A percentile compares a stretch with the other conserved stretches of the same genome.
phyloP scores from a whole-genome alignment of 2,888 invertebrate species.

The Apamea epomidion region DNA sequence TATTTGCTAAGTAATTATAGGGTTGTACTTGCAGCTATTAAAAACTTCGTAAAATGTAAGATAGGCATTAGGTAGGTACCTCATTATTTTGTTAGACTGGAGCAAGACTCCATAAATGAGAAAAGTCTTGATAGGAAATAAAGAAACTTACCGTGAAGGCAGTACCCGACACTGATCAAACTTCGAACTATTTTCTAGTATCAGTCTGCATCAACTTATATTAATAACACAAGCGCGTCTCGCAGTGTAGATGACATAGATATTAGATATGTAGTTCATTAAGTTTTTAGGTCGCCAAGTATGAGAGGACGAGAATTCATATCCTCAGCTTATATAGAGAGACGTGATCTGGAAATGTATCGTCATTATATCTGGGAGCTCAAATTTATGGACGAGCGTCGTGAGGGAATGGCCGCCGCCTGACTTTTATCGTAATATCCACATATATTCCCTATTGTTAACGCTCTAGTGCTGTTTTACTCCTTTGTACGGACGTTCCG shows the following conservation, averaged over 20 bases:
- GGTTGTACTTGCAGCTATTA: not conserved
- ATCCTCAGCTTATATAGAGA: slow-evolving; percentile 54
- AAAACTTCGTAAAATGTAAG: not conserved
- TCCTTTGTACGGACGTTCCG: slow-evolving; percentile 55
- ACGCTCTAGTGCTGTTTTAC: slow-evolving; percentile 65
- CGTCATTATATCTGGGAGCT: slow-evolving; percentile 70
- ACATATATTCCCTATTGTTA: slow-evolving; percentile 72
- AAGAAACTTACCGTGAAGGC: slow-evolving; percentile 1
- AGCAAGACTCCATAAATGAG: not conserved
- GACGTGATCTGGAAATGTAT: slow-evolving; percentile 77
- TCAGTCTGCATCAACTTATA: slow-evolving; percentile 9
- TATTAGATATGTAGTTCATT: slow-evolving; percentile 50
- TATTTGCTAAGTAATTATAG: not conserved
- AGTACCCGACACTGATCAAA: not conserved
- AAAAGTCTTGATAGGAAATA: not conserved
- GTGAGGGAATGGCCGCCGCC: slow-evolving; percentile 63
- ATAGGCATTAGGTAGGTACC: not conserved
- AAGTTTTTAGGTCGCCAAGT: slow-evolving; percentile 60
- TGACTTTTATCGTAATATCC: slow-evolving; percentile 72
- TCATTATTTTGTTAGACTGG: not conserved
- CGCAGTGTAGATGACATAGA: slow-evolving; percentile 21
- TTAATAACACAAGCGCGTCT: slow-evolving; percentile 6
- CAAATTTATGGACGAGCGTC: slow-evolving; percentile 73
- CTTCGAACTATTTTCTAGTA: slow-evolving; percentile 10
- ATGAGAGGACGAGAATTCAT: slow-evolving; percentile 67